A percentile compares a stretch with the other conserved stretches of the same genome.
phyloP scores from a whole-genome alignment of 1,140 invertebrate genomes.

The Hestina assimilis region DNA sequence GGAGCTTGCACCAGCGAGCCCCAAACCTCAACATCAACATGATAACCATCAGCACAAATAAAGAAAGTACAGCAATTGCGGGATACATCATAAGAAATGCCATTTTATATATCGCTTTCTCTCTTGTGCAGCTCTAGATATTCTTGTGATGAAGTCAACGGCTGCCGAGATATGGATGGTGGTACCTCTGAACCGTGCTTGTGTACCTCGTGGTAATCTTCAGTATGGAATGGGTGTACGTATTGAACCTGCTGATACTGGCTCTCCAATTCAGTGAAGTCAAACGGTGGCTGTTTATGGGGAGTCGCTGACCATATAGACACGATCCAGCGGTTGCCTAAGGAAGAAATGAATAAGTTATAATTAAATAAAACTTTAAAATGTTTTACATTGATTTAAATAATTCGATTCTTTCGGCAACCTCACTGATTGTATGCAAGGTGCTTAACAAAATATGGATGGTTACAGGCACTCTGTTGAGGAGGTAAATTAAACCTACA shows the following conservation, averaged over 20 bases:
- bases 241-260: constrained; percentile 54
- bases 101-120: constrained; percentile 90
- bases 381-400: too few species aligned
- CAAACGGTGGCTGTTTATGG: constrained; percentile 89
- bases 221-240: constrained; percentile 46
- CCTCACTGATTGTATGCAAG: too few species aligned
- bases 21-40: constrained; percentile 86
- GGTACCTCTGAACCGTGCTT: constrained; percentile 44
- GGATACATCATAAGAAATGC: constrained; percentile 86
- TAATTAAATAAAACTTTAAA: constrained; percentile 3
- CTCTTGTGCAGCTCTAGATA: constrained; percentile 88
- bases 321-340: constrained; percentile 90
- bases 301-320: constrained; percentile 90
- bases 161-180: constrained; percentile 59
- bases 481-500: too few species aligned
- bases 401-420: too few species aligned
- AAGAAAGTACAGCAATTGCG: constrained; percentile 82
- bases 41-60: constrained; percentile 87
- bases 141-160: constrained; percentile 76
- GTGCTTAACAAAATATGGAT: too few species aligned
- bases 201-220: constrained; percentile 51
- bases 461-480: too few species aligned
- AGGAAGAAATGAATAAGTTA: background rate
- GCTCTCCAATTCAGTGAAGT: constrained; percentile 85
- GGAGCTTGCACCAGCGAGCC: constrained; percentile 81